Evolutionary conservation across 2,797 vertebrate genomes (phyloP).

Genomic region (Fistularia tabacaria): DNA sequence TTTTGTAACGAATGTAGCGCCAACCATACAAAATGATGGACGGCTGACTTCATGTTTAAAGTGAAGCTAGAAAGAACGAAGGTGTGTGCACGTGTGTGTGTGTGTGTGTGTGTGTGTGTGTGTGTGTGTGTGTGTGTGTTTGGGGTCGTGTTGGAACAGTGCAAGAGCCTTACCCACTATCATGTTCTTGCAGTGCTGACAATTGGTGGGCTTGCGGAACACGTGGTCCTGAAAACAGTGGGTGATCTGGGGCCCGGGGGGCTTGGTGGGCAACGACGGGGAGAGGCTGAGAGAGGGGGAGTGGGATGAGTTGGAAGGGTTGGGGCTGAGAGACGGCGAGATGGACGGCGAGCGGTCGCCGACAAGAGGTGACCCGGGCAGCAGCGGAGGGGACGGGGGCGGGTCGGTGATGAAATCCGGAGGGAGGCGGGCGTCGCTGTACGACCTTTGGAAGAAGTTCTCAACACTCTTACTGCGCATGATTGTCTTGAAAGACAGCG

Average conservation of each 20-base stretch:
- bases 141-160: background rate
- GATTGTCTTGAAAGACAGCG: constrained; percentile 86
- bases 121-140: background rate
- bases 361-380: constrained; percentile 66
- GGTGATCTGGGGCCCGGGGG: constrained; percentile 71
- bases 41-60: too few relatives aligned
- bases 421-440: constrained; percentile 81
- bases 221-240: constrained; percentile 89
- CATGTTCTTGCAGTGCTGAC: constrained; percentile 88
- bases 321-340: constrained; percentile 71
- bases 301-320: constrained; percentile 59
- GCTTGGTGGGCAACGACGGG: constrained; percentile 64
- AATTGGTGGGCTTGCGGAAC: constrained; percentile 88
- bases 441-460: constrained; percentile 87
- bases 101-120: background rate
- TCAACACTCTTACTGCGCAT: constrained; percentile 92
- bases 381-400: constrained; percentile 67
- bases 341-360: constrained; percentile 66
- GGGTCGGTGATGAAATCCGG: constrained; percentile 80
- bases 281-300: constrained; percentile 70
- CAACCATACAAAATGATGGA: too few relatives aligned
- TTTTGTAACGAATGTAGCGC: too few relatives aligned
- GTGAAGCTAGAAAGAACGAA: too few relatives aligned
- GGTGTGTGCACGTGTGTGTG: too few relatives aligned
- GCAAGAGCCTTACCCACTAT: constrained; percentile 82